Evolutionary conservation across 2,113 vertebrate genomes (phyloP), one percentile per base, ranked within the genome.

Genomic region (Craseonycteris thonglongyai): DNA sequence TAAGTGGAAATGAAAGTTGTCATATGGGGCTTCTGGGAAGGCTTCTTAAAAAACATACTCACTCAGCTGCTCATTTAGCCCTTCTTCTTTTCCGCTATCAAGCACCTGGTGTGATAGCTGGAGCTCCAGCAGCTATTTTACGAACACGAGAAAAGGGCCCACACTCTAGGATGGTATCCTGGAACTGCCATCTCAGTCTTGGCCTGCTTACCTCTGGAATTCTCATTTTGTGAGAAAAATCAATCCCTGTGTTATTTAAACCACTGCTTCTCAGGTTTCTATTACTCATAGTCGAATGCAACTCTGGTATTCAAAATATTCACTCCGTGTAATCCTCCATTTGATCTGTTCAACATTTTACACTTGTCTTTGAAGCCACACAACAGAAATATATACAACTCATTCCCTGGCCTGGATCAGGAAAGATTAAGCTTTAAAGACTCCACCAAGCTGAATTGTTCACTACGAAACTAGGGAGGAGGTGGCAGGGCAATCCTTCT

Each of bases 261-360:
- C 28, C 42, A 76, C 11, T 54, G 69, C 38, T 47, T 87, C 85
- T 95, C 65, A 84, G 76, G 22, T 96, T 89, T 90, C 69, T 92
- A 58, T 78, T 93, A 72, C 42, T 95, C 59, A 81, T 45, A 93
- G 92, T 82, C 10, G 19, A 96, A 82, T 68, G 75, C 69, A 90
- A 76, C 59, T 90, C 94, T 79, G 76, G 75, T 83, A 95, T 94
- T 95, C 92, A 65, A 93, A 96, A 83, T 58, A 93, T 75, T 92
- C 84, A 69, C 83, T 86, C n/a, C 40, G 68, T 58, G 45, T 61
- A 84, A 92, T 42, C 78, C 47, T 84, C 54, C 40, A 85, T 18
- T 75, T 68, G 51, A 58, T 92, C 19, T 92, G 91, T 79, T 94
- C 59, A 92, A 66, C 47, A 40, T 88, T 96, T 87, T 79, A n/a